Evolutionary conservation across 37 sponge, comb jelly and placozoan species (phyloP), one percentile per base, ranked within the genome.

Genomic region (Spongilla lacustris): DNA sequence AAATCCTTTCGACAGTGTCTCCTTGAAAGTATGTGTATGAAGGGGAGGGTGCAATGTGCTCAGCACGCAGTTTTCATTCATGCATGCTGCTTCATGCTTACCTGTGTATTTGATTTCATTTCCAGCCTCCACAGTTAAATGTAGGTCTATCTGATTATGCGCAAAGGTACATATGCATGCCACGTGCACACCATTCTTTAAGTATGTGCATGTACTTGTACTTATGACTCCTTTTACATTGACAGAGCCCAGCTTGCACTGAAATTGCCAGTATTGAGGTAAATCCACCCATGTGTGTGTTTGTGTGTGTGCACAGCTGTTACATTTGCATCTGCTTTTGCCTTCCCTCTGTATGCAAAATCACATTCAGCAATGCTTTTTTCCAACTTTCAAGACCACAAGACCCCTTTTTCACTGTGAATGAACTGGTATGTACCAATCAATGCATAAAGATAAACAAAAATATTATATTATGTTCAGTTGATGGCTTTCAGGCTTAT

Each of bases 1-100:
- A 4, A 84, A 84, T 37, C 85, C 85, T 24, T 35, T 36, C 13
- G 76, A 76, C 48, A 36, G 36, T 36, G 23, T 76, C 35, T 76
- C 76, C 0, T 36, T 76, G 35, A 76, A 76, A 36, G 76, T 76
- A 58, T 10, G 58, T 14, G 19, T 17, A 14, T 41, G 41, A 41
- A 41, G 6, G 41, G 41, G 6, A 9, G 3, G 41, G 6, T 41
- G 41, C 41, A 41, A n/a, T n/a, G n/a, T n/a, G n/a, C n/a, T n/a
- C n/a, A n/a, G n/a, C n/a, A n/a, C n/a, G n/a, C n/a, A n/a, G n/a
- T 8, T 46, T 46, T 8, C 46, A 10, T 8, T 46, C 46, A 4
- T 8, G 8, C 26, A 74, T 23, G 34, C 17, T 27, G 26, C 34
- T n/a, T n/a, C n/a, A n/a, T n/a, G n/a, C n/a, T n/a, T n/a, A n/a